Base-by-base conservation (phyloP, 2,113 vertebrate genomes). In the Ctenomys sociabilis region DNA sequence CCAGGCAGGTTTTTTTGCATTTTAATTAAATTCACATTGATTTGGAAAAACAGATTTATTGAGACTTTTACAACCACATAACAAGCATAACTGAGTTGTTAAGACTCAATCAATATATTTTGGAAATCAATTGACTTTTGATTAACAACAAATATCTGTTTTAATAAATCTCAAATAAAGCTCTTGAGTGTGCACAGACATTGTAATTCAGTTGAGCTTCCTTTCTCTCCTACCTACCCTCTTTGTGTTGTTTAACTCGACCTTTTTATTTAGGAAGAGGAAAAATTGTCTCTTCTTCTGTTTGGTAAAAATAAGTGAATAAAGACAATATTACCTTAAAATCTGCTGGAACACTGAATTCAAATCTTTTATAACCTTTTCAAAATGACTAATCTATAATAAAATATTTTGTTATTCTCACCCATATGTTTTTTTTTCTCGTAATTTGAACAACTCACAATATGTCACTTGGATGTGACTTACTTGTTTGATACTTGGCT, bases 21-120 rank as follows among this genome's bases (percentile, higher is more conserved):
- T 96, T 97, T 97, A 97, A 98, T 97, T 97, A 97, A 97, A 97
- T 91, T 97, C 77, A 72, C 88, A 96, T 96, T 97, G 97, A 97
- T 96, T 97, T 92, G 30, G 49, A 88, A 82, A 97, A 94, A 93
- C 91, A 96, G 93, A 97, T 97, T 97, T 97, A 97, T 95, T 68
- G 95, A 96, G 88, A 89, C 68, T 37, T 95, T 96, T 97, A 95
- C 77, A 97, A 86, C 37, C 66, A 91, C 17, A 77, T 61, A 93
- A 72, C 43, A 91, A 85, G 94, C 59, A 93, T 93, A 96, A 93
- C 95, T 32, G 30, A 95, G 88, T 88, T 97, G 72, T 96, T 96
- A 94, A 96, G 35, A 96, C 92, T 96, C 45, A 13, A 92, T 95
- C 95, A 97, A 96, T 95, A 66, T 91, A 97, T 96, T 95, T 37